These are phyloP conservation scores for Tenualosa ilisha DNA, from an alignment of 2,797 vertebrate species.

Conservation along the genomic window DNA sequence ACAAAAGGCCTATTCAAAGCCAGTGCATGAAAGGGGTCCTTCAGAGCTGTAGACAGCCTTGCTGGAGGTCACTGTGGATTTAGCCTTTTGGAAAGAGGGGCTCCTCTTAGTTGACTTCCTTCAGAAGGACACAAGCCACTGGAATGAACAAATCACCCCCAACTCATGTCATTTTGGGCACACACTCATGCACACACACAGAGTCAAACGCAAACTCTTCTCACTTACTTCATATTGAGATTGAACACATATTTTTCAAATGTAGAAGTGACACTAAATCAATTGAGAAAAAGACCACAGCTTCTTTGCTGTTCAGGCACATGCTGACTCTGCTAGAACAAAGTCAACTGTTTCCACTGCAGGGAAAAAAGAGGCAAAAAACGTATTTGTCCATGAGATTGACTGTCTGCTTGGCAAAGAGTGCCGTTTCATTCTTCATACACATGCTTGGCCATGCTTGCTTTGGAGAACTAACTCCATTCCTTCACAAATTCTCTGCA, in stretches of 20 bases:
- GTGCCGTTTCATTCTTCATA: neutral
- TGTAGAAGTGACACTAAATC: neutral
- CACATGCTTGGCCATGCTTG: neutral
- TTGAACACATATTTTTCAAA: neutral
- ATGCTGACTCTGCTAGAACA: neutral
- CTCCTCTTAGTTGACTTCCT: neutral
- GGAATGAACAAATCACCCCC: neutral
- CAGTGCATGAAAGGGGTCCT: conserved; percentile 3
- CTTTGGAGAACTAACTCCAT: neutral
- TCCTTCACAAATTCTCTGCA: neutral
- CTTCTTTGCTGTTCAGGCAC: neutral
- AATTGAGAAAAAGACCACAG: neutral
- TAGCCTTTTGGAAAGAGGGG: neutral
- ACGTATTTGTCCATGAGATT: neutral
- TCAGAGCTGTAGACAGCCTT: neutral
- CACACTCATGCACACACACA: too few species aligned
- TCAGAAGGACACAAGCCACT: neutral
- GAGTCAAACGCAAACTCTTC: neutral
- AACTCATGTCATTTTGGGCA: neutral
- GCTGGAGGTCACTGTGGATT: neutral
- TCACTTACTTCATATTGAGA: neutral
- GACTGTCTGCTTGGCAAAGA: neutral
- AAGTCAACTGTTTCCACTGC: neutral
- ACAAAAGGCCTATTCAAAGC: conserved; percentile 6
- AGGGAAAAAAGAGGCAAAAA: neutral